These are phyloP conservation scores for Aegithalos caudatus DNA, from an alignment of 2,113 vertebrate species.

Conservation along the genomic window DNA sequence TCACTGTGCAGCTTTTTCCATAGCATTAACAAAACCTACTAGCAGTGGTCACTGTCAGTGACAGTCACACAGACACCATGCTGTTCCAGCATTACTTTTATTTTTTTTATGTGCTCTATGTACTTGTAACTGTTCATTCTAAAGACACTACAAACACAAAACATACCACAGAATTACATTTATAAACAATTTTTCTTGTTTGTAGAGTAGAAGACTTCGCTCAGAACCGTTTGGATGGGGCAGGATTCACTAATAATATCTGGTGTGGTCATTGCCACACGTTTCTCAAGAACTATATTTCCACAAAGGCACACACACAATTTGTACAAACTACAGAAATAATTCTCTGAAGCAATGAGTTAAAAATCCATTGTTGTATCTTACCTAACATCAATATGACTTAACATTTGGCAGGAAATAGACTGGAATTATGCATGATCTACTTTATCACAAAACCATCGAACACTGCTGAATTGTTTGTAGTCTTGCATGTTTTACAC, in stretches of 20 bases:
- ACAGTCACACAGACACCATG: neutral
- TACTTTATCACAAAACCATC: neutral
- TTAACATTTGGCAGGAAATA: constrained; percentile 14
- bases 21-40: neutral
- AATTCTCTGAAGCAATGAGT: neutral
- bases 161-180: neutral
- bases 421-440: neutral
- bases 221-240: neutral
- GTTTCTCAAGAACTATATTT: neutral
- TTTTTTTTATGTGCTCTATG: neutral
- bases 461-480: neutral
- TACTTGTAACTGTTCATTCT: accelerated
- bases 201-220: neutral
- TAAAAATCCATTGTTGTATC: neutral
- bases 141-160: neutral
- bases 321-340: neutral
- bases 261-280: neutral
- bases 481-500: neutral
- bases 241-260: neutral
- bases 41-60: neutral
- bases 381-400: neutral
- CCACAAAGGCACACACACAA: neutral
- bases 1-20: neutral
- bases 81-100: neutral
- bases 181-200: neutral